A percentile compares a stretch with the other conserved stretches of the same genome.
phyloP scores from a whole-genome alignment of 2,888 invertebrate species.

The Labia minor region DNA sequence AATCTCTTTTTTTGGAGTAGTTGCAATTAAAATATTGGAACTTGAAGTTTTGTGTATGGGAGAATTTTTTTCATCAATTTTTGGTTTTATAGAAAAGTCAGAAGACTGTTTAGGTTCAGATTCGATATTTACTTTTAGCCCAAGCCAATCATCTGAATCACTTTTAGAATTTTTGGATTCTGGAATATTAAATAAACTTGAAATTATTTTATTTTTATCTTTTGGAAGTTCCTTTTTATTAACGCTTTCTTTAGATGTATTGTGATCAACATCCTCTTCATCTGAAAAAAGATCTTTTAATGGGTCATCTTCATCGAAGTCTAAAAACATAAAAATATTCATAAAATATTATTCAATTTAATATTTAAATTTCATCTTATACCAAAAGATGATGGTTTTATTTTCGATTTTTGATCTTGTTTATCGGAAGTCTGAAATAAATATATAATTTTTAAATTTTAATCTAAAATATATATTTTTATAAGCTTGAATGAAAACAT shows the following conservation, averaged over 20 bases:
- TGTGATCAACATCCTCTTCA: background rate
- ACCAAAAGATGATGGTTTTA: too few species aligned
- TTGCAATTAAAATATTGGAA: background rate
- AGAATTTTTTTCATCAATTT: background rate
- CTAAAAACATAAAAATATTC: background rate
- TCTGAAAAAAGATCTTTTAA: background rate
- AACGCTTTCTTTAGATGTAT: background rate
- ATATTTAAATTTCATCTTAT: too few species aligned
- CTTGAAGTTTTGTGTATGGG: background rate
- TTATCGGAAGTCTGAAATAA: too few species aligned
- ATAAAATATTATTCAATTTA: too few species aligned
- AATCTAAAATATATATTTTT: too few species aligned
- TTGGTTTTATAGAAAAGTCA: background rate
- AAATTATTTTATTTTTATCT: conserved; percentile 2
- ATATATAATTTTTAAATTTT: too few species aligned
- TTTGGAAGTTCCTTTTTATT: background rate
- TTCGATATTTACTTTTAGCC: background rate
- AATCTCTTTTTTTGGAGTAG: background rate
- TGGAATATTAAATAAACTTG: background rate
- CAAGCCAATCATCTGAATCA: background rate
- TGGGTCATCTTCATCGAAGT: background rate
- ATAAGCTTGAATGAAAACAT: too few species aligned
- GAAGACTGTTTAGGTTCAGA: background rate
- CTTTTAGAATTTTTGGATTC: too few species aligned
- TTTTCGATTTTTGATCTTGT: too few species aligned